A percentile compares a stretch with the other conserved stretches of the same genome.
These are phyloP conservation scores for Brassicogethes aeneus DNA, from an alignment of 2,888 invertebrate species.

Conservation along the genomic window DNA sequence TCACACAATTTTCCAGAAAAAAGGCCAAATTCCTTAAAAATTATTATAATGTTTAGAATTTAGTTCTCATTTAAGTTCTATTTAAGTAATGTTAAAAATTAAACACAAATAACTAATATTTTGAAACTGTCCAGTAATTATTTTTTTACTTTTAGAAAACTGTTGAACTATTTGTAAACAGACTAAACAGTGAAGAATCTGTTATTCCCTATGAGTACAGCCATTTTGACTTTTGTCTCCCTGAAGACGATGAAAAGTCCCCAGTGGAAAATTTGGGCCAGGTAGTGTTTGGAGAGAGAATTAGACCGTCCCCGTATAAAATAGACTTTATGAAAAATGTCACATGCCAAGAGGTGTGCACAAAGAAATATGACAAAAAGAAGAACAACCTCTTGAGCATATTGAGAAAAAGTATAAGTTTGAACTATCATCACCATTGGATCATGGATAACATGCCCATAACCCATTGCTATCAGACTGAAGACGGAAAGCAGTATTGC, in stretches of 20 bases:
- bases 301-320: constrained; percentile 87
- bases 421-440: constrained; percentile 99
- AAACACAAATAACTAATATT: too few relatives aligned
- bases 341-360: constrained; percentile 53
- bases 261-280: constrained; percentile 98
- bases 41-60: too few relatives aligned
- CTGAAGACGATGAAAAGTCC: constrained; percentile 61
- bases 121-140: background rate
- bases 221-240: constrained; percentile 91
- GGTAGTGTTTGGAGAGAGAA: constrained; percentile 98
- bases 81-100: too few relatives aligned
- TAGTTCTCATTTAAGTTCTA: too few relatives aligned
- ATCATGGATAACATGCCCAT: constrained; percentile 99
- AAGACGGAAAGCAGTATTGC: constrained; percentile 71
- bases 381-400: constrained; percentile 55
- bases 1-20: too few relatives aligned
- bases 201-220: constrained; percentile 98
- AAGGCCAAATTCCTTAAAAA: too few relatives aligned
- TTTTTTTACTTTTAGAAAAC: constrained; percentile 61
- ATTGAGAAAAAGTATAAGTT: constrained; percentile 78
- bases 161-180: constrained; percentile 86
- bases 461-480: constrained; percentile 75
- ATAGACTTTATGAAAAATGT: constrained; percentile 73
- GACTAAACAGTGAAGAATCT: constrained; percentile 95
- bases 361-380: constrained; percentile 63